Conservation (phyloP, 2,797 vertebrate species). For the Micromesistius poutassou region DNA sequence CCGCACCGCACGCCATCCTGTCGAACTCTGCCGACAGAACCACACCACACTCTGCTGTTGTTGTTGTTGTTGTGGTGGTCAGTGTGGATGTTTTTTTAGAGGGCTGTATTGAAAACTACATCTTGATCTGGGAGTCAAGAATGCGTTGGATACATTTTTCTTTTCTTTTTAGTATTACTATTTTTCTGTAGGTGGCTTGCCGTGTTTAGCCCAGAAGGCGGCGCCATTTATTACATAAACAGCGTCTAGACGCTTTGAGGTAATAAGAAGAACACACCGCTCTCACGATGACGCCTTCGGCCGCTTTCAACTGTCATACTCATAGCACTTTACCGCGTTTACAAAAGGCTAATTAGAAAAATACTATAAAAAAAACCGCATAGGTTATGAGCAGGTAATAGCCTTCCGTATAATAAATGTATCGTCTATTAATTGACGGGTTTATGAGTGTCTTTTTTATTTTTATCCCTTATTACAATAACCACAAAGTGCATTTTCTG, state of each 20-base stretch:
- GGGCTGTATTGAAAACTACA: not conserved
- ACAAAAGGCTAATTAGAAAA: not conserved
- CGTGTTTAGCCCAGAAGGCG: constrained; percentile 54
- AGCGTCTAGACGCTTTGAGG: constrained; percentile 48
- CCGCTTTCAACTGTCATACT: constrained; percentile 20
- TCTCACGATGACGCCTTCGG: not conserved
- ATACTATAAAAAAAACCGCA: not conserved
- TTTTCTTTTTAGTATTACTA: not conserved
- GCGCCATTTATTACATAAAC: constrained; percentile 67
- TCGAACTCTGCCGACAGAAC: constrained; percentile 66
- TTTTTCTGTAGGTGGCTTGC: not conserved
- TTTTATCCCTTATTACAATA: not conserved
- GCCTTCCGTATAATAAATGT: not conserved
- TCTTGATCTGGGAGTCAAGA: not conserved
- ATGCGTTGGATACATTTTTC: not conserved
- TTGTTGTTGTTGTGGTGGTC: not conserved
- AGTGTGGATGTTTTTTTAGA: not conserved
- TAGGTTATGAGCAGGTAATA: not conserved
- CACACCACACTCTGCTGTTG: not conserved
- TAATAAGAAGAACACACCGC: constrained; percentile 13
- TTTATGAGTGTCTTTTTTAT: not conserved
- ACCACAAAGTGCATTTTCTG: not conserved
- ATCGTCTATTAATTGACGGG: not conserved
- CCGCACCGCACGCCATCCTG: constrained; percentile 90
- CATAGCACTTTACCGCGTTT: not conserved